These are phyloP conservation scores for Yasuhikotakia modesta DNA, from an alignment of 2,797 vertebrate genomes.

Conservation along the genomic window DNA sequence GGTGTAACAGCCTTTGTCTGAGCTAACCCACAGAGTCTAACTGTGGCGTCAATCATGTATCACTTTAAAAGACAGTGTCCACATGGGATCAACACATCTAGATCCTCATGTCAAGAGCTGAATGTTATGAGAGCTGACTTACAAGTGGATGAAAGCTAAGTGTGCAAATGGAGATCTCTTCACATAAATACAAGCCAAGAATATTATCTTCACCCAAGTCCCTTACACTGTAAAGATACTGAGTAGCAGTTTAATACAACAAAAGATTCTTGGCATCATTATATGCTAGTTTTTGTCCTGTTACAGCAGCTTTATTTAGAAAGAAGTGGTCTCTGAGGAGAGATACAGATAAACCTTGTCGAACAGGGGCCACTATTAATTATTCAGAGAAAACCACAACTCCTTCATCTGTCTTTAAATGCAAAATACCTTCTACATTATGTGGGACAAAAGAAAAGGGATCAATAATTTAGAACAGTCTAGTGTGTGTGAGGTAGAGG, in stretches of 20 bases:
- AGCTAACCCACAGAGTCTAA: background rate
- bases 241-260: background rate
- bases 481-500: conserved; percentile 31
- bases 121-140: conserved; percentile 22
- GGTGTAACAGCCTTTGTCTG: conserved; percentile 16
- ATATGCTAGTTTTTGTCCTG: background rate
- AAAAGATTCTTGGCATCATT: background rate
- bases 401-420: conserved; percentile 66
- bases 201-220: background rate
- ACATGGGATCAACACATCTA: conserved; percentile 31
- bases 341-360: conserved; percentile 2
- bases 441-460: conserved; percentile 51
- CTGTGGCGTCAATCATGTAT: conserved; percentile 39
- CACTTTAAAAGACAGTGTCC: conserved; percentile 27
- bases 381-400: conserved; percentile 62
- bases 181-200: background rate
- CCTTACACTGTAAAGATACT: background rate
- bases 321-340: conserved; percentile 28
- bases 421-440: conserved; percentile 67
- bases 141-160: conserved; percentile 9
- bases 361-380: conserved; percentile 52
- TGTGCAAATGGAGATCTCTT: conserved; percentile 13
- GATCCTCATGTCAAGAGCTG: conserved; percentile 28
- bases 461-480: conserved; percentile 61
- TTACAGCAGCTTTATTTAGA: conserved; percentile 8